Evolutionary conservation across 2,888 invertebrate genomes (phyloP).

Genomic region (Omphaloscelis lunosa): DNA sequence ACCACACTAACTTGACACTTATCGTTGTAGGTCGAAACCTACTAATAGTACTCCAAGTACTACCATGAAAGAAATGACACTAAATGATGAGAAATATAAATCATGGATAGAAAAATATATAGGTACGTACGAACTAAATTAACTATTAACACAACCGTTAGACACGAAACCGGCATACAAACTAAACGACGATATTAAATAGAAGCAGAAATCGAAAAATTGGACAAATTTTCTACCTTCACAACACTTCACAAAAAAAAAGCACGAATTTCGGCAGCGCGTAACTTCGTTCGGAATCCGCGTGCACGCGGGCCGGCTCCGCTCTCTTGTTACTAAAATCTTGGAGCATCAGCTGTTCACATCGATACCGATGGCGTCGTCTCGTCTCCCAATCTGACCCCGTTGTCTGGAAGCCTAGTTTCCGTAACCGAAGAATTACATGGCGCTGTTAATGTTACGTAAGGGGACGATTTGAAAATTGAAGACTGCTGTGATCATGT

Average conservation of each 20-base stretch:
- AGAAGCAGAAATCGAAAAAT: neutral
- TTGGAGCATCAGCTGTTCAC: slow-evolving; percentile 86
- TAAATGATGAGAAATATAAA: neutral
- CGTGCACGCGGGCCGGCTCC: slow-evolving; percentile 65
- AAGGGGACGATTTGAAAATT: slow-evolving; percentile 33
- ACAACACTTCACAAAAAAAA: slow-evolving; percentile 28
- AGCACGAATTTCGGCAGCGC: slow-evolving; percentile 47
- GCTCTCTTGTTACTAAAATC: slow-evolving; percentile 78
- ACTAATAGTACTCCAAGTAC: neutral
- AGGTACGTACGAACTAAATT: neutral
- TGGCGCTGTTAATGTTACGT: slow-evolving; percentile 52
- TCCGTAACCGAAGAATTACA: slow-evolving; percentile 58
- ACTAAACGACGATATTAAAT: neutral
- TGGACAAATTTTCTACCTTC: neutral
- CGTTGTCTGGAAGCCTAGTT: slow-evolving; percentile 82
- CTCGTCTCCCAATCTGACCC: slow-evolving; percentile 86
- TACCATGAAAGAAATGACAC: neutral
- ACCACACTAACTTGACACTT: neutral
- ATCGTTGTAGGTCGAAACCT: neutral
- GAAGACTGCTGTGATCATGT: neutral
- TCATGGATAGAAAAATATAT: neutral
- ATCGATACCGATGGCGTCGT: slow-evolving; percentile 88
- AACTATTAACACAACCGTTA: neutral
- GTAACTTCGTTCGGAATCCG: slow-evolving; percentile 57
- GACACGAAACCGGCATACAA: neutral